Base-by-base conservation (phyloP, 2,797 vertebrate genomes). In the Oreonectes daqikongensis region DNA sequence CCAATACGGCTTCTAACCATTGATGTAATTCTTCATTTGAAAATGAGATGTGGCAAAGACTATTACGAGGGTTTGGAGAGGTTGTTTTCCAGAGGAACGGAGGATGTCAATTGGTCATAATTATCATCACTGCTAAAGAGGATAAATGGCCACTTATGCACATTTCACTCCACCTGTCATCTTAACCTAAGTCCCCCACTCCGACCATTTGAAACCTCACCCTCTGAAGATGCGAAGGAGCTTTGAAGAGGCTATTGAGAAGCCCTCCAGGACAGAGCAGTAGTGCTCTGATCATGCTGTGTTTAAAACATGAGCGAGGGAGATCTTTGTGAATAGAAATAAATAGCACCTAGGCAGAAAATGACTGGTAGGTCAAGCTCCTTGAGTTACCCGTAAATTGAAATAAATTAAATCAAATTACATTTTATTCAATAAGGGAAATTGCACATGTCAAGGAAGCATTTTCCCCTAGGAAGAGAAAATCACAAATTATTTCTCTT, bases 111-210 rank as follows among this genome's bases (percentile, higher is more conserved):
- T n/a, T 68, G 87, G 79, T 79, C 63, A 83, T 84, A 85, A 86
- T 91, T 90, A 90, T 90, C 87, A 88, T 90, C 86, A 89, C 86
- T 78, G 77, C 82, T 84, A 71, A 72, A 90, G 89, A 84, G 90
- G 87, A 83, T 90, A 90, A 89, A 87, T 68, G 81, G 61, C 80
- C 80, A 82, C 84, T 86, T 77, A 85, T 84, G 86, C 74, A 86
- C 88, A 87, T 90, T 90, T 89, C 89, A 84, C 83, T 48, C 85
- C 55, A 80, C 22, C 80, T 82, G 87, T 81, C 86, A 86, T 90
- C 88, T 85, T 82, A 77, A 88, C 88, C 64, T 42, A 69, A 78
- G 83, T 69, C 57, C 86, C 81, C 40, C 40, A 3, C 35, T 4
- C 32, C 18, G 65, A 82, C 76, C 83, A 75, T 81, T 83, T 65